Evolutionary conservation across 2,113 vertebrate genomes (phyloP), one percentile per base, ranked within the genome.

Genomic region (Sinocyclocheilus grahami): DNA sequence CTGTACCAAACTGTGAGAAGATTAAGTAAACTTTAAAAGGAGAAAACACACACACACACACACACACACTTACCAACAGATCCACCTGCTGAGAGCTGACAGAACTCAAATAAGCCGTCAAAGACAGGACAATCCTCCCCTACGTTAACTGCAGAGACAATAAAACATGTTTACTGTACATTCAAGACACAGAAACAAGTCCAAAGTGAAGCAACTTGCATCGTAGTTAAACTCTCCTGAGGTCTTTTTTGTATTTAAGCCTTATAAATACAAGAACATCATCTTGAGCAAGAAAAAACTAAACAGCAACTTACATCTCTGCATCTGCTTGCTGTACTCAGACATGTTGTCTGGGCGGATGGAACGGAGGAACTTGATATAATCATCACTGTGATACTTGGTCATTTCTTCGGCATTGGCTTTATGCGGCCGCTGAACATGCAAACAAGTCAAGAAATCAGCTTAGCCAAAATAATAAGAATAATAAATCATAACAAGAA

Each of bases 311-410:
- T 96, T 92, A 99, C 98, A 99, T 97, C 98, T 96, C 46, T 99
- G 98, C 98, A 99, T 99, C 93, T 99, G 98, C 91, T 99, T 99
- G 96, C 98, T 99, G 93, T 99, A 98, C 90, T 99, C 98, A 0
- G 98, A 99, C 98, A 99, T 99, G 94, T 99, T 99, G 91, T 99
- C 98, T 0, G 98, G 98, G 69, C 98, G 97, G 86, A 99, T 99
- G 75, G 98, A 99, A 22, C 96, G 92, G 48, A 99, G 95, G 86
- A 99, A 99, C 90, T 99, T 99, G 55, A 99, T 99, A 95, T 99
- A 99, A 93, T 99, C 98, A 0, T 99, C 98, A 0, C 98, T 99
- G 96, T 99, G 98, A 90, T 99, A 99, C 91, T 99, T 99, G 79
- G 98, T 99, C 98, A 99, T 99, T 91, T 99, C 98, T 88, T 99